Conservation (phyloP, 2,888 invertebrate species). For the Eumerus sabulonum region DNA sequence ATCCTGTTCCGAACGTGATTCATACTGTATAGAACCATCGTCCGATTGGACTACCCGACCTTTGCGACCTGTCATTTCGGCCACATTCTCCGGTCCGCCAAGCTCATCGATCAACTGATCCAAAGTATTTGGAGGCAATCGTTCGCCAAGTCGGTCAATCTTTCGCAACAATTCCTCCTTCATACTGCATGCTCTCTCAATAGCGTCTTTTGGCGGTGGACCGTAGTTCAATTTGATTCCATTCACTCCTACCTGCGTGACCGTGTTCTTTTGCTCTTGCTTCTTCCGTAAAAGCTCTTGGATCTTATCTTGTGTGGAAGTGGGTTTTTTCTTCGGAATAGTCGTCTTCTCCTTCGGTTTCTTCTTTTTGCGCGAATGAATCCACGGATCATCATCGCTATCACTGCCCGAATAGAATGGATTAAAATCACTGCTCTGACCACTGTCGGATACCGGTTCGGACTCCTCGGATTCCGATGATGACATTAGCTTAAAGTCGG, state of each 20-base stretch:
- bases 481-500: slow-evolving; percentile 75
- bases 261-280: slow-evolving; percentile 77
- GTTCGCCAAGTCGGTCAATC: slow-evolving; percentile 91
- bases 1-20: slow-evolving; percentile 95
- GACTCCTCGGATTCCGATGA: slow-evolving; percentile 80
- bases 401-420: slow-evolving; percentile 94
- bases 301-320: slow-evolving; percentile 89
- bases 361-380: slow-evolving; percentile 84
- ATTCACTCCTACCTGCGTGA: slow-evolving; percentile 76
- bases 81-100: slow-evolving; percentile 98
- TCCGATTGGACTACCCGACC: slow-evolving; percentile 95
- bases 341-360: slow-evolving; percentile 75
- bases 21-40: slow-evolving; percentile 95
- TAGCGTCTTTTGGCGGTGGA: slow-evolving; percentile 89
- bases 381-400: slow-evolving; percentile 91
- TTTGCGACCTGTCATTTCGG: slow-evolving; percentile 99
- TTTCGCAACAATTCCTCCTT: slow-evolving; percentile 92
- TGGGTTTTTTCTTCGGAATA: slow-evolving; percentile 72
- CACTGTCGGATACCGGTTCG: slow-evolving; percentile 81
- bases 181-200: slow-evolving; percentile 94
- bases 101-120: slow-evolving; percentile 99
- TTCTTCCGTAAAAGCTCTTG: slow-evolving; percentile 83
- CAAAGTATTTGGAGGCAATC: slow-evolving; percentile 96
- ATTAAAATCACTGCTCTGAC: slow-evolving; percentile 91
- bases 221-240: slow-evolving; percentile 77